phyloP scores from a whole-genome alignment of 2,797 vertebrate genomes.

The Harpagifer antarcticus region DNA sequence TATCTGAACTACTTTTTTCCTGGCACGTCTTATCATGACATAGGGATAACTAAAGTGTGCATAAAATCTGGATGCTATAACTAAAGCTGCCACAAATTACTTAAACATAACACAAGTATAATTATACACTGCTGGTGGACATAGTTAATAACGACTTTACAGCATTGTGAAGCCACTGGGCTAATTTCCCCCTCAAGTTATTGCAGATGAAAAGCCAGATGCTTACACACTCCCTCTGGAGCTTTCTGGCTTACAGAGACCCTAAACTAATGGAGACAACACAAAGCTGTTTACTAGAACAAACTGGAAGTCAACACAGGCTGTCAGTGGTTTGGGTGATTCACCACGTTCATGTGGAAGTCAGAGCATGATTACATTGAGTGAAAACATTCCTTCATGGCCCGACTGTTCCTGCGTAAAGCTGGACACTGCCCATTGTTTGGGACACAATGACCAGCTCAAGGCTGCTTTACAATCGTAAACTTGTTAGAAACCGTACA shows the following conservation, averaged over 20 bases:
- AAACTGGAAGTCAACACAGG: constrained; percentile 75
- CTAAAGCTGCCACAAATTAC: not conserved
- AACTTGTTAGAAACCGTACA: constrained; percentile 26
- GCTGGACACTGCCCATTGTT: constrained; percentile 50
- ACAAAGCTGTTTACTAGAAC: constrained; percentile 80
- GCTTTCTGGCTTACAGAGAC: constrained; percentile 71
- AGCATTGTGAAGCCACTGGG: constrained; percentile 24
- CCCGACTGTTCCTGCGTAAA: constrained; percentile 53
- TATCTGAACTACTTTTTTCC: not conserved
- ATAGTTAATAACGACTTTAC: constrained; percentile 22
- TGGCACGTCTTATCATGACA: not conserved
- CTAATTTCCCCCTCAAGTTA: constrained; percentile 56
- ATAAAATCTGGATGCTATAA: constrained; percentile 1
- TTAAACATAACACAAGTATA: not conserved
- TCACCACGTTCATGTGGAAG: constrained; percentile 69
- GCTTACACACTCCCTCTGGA: constrained; percentile 72
- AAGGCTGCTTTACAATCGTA: constrained; percentile 44
- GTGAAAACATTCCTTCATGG: constrained; percentile 71
- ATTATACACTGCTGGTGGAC: not conserved
- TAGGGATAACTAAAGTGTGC: not conserved
- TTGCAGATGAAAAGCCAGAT: constrained; percentile 61
- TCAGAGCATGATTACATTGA: constrained; percentile 60
- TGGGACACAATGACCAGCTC: constrained; percentile 62
- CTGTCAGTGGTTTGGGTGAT: constrained; percentile 75
- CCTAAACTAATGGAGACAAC: constrained; percentile 70